These are phyloP conservation scores for Oenanthe oenanthe DNA, from an alignment of 2,113 vertebrate genomes.

Conservation along the genomic window DNA sequence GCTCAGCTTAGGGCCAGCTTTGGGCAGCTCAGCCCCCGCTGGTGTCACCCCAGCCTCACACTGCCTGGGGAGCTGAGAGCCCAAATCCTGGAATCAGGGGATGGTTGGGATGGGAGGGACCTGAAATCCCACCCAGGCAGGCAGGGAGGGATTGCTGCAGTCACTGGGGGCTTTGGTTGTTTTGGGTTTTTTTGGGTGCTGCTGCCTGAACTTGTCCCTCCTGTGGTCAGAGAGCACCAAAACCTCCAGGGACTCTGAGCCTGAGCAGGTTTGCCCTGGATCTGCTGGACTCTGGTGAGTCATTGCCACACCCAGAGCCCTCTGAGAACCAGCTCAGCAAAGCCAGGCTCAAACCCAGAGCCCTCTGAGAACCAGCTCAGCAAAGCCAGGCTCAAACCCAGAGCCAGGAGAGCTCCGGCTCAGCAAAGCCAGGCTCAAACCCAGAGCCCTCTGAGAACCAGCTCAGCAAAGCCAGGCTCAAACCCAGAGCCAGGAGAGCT, in stretches of 20 bases:
- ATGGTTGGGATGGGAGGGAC: background rate
- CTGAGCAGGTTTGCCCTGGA: background rate
- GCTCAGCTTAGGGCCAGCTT: background rate
- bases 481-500: no score
- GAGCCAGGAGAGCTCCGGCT: no score
- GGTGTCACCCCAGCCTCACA: background rate
- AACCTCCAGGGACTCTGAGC: accelerated
- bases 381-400: no score
- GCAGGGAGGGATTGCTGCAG: no score
- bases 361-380: background rate
- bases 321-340: no score
- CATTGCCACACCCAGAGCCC: background rate
- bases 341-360: no score
- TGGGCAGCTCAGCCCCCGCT: background rate
- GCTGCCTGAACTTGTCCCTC: background rate
- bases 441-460: background rate
- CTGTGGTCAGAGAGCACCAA: background rate
- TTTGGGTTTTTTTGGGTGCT: background rate
- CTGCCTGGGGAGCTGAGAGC: background rate
- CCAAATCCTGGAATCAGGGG: background rate
- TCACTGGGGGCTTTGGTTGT: background rate
- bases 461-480: no score
- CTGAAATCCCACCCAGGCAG: background rate
- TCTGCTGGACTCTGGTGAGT: background rate
- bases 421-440: no score